Conservation (phyloP, 2,888 invertebrate species). For the Nomada flava region DNA sequence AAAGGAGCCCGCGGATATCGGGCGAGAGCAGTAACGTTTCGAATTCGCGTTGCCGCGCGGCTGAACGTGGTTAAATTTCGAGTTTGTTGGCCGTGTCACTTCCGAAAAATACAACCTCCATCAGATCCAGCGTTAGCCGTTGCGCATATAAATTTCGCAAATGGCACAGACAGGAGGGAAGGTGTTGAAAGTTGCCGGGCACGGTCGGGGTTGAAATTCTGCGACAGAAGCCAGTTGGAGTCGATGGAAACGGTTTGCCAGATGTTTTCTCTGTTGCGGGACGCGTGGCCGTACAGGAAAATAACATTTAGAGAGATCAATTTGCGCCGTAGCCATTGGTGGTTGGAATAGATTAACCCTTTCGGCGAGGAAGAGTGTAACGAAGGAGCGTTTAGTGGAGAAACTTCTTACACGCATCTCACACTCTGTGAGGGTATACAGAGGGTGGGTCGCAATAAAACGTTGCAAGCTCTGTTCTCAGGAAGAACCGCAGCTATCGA, state of each 20-base stretch:
- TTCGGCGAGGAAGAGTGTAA: no score
- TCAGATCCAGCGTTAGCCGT: not conserved
- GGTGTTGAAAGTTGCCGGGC: conserved; percentile 12
- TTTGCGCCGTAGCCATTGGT: not conserved
- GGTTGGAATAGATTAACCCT: no score
- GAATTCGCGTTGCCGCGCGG: not conserved
- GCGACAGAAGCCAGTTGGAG: conserved; percentile 9
- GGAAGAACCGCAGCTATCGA: no score
- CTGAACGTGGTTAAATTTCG: conserved; percentile 21
- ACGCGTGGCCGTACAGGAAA: not conserved
- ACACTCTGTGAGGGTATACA: no score
- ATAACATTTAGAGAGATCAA: not conserved
- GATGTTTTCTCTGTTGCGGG: not conserved
- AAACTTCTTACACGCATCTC: no score
- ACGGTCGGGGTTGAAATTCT: conserved; percentile 14
- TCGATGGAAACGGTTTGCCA: not conserved
- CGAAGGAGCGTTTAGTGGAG: no score
- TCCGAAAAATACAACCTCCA: conserved; percentile 24
- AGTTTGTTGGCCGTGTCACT: conserved; percentile 25
- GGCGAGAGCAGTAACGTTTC: not conserved
- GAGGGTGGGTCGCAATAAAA: no score
- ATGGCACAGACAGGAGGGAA: conserved; percentile 13
- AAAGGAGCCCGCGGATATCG: not conserved
- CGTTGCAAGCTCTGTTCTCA: no score
- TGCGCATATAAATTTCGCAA: conserved; percentile 33